Evolutionary conservation across 2,888 invertebrate genomes (phyloP), one percentile per base, ranked within the genome.

Genomic region (Thecocarcelia acutangulata): DNA sequence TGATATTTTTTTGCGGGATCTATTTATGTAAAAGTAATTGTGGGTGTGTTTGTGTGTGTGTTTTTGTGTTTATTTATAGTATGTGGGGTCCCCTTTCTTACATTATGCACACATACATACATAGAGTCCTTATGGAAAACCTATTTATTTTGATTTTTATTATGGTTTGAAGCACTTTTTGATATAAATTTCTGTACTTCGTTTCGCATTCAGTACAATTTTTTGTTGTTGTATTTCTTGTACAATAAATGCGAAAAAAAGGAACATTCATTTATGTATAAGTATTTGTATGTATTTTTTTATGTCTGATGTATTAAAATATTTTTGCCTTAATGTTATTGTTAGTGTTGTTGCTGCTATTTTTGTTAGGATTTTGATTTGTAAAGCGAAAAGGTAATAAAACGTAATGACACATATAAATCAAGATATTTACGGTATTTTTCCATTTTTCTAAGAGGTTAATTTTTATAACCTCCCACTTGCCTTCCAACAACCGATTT

Each of bases 361-460:
- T 44, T 12, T 52, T 42, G 46, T 37, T 15, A 73, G 52, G 69
- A 64, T 70, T 75, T 78, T 82, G 82, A 82, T 82, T 82, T 82
- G 82, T 82, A 70, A 82, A 75, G 78, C 78, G 78, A 78, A 82
- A 75, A 56, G 74, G 70, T 78, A 82, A 74, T 82, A 78, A 82
- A 82, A 75, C 70, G 78, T 82, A 82, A 82, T 78, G 82, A 78
- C 78, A 82, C 64, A 75, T 70, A 82, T 82, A 82, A 82, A 82
- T 82, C 78, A 75, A 69, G 73, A 58, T 64, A 77, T 81, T 77
- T 68, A 59, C 50, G 37, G n/a, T 19, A 37, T 63, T 44, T 73
- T 21, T 44, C 15, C 28, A 15, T 42, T 52, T 21, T 52, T 66
- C 37, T 73, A 59, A 64, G 82, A 78, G 69, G 82, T 82, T 82